A percentile compares a stretch with the other conserved stretches of the same genome.
These are phyloP conservation scores for Octomys mimax DNA, from an alignment of 2,797 vertebrate genomes.

Conservation along the genomic window DNA sequence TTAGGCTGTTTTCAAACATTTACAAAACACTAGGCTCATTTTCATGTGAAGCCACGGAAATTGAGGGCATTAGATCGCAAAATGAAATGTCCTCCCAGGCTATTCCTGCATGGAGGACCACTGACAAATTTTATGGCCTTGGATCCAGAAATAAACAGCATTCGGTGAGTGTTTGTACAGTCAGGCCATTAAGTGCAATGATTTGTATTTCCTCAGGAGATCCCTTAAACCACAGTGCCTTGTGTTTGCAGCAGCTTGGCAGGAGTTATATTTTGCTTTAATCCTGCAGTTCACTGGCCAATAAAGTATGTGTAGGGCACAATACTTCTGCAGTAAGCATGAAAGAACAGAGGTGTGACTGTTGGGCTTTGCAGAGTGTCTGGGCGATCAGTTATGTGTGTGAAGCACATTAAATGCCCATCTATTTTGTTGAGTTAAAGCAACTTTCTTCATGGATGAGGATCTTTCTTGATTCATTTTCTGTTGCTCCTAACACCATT, in stretches of 20 bases:
- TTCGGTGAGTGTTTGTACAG: constrained; percentile 71
- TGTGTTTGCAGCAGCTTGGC: constrained; percentile 35
- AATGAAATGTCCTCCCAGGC: constrained; percentile 57
- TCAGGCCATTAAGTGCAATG: constrained; percentile 76
- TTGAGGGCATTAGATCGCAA: constrained; percentile 43
- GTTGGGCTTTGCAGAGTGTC: not conserved
- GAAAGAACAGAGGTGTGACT: constrained; percentile 12
- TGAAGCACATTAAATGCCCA: not conserved
- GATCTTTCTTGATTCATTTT: not conserved
- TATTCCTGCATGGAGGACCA: constrained; percentile 15
- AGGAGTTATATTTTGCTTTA: constrained; percentile 66
- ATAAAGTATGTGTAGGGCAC: constrained; percentile 44
- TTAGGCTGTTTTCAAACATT: not conserved
- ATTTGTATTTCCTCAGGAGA: constrained; percentile 84
- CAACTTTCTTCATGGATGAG: not conserved
- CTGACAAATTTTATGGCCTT: constrained; percentile 72
- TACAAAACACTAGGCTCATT: constrained; percentile 63
- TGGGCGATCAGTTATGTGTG: not conserved
- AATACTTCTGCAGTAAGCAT: constrained; percentile 20
- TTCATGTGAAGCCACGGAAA: constrained; percentile 58
- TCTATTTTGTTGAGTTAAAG: not conserved
- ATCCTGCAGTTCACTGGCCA: constrained; percentile 69
- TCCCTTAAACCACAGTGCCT: constrained; percentile 68
- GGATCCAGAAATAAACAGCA: constrained; percentile 72
- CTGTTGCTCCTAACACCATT: not conserved